phyloP scores from a whole-genome alignment of 2,888 invertebrate species.

The Phaonia tiefii region DNA sequence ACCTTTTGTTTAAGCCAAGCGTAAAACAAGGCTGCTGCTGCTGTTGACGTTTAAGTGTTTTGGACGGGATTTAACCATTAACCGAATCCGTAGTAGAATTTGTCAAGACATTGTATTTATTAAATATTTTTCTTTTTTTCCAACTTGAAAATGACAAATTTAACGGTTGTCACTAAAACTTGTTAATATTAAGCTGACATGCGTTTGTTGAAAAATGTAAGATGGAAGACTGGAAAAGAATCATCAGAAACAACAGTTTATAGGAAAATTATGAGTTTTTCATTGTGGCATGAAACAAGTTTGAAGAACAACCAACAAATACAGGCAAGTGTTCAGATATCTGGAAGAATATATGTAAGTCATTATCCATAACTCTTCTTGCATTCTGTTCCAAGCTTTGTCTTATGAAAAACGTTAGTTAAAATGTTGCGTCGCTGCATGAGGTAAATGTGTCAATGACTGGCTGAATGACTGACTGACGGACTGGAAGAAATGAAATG shows the following conservation, averaged over 20 bases:
- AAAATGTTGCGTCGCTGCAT: slow-evolving; percentile 26
- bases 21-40: slow-evolving; percentile 38
- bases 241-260: not conserved
- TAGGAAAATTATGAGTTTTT: not conserved
- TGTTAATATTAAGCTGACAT: slow-evolving; percentile 20
- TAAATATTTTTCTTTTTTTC: slow-evolving; percentile 5
- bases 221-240: not conserved
- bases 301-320: not conserved
- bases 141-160: not conserved
- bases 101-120: not conserved
- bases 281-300: not conserved
- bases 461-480: slow-evolving; percentile 56
- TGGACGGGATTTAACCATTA: not conserved
- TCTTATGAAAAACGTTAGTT: not conserved
- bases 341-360: too few species aligned
- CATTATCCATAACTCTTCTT: not conserved
- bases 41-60: not conserved
- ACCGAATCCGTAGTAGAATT: not conserved
- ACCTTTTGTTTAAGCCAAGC: slow-evolving; percentile 53
- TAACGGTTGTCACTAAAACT: slow-evolving; percentile 19
- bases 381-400: not conserved
- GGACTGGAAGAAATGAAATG: too few species aligned
- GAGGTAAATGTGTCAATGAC: slow-evolving; percentile 61
- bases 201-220: not conserved
- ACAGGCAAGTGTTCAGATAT: too few species aligned